These are phyloP conservation scores for Crenichthys baileyi DNA, from an alignment of 2,797 vertebrate genomes.

Conservation along the genomic window DNA sequence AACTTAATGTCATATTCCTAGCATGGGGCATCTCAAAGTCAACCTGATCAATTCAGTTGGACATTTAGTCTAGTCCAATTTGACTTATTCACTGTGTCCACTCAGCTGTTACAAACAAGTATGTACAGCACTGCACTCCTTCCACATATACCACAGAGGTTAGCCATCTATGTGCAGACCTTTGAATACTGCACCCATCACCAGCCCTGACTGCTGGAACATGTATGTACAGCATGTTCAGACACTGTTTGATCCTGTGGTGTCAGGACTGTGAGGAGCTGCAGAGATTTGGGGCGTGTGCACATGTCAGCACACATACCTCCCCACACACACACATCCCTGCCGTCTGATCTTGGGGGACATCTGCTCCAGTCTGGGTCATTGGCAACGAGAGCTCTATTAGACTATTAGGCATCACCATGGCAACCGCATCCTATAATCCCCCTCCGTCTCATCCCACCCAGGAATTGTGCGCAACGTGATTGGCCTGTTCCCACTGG, in stretches of 20 bases:
- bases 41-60: slow-evolving; percentile 73
- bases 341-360: slow-evolving; percentile 73
- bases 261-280: slow-evolving; percentile 59
- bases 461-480: slow-evolving; percentile 60
- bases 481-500: slow-evolving; percentile 71
- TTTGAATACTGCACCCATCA: slow-evolving; percentile 19
- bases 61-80: slow-evolving; percentile 75
- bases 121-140: slow-evolving; percentile 66
- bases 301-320: neutral
- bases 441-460: slow-evolving; percentile 71
- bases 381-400: slow-evolving; percentile 69
- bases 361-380: slow-evolving; percentile 75
- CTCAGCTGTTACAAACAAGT: slow-evolving; percentile 73
- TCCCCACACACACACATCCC: slow-evolving; percentile 28
- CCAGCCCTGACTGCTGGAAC: slow-evolving; percentile 18
- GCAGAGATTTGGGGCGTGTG: slow-evolving; percentile 59
- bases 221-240: slow-evolving; percentile 32
- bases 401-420: slow-evolving; percentile 72
- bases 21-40: slow-evolving; percentile 59
- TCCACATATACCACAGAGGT: slow-evolving; percentile 52
- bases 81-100: slow-evolving; percentile 71
- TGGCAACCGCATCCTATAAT: slow-evolving; percentile 71
- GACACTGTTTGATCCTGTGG: slow-evolving; percentile 45
- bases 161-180: slow-evolving; percentile 65
- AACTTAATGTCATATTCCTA: slow-evolving; percentile 65